Evolutionary conservation across 1,140 invertebrate species (phyloP).

Genomic region (Helicoverpa armigera): DNA sequence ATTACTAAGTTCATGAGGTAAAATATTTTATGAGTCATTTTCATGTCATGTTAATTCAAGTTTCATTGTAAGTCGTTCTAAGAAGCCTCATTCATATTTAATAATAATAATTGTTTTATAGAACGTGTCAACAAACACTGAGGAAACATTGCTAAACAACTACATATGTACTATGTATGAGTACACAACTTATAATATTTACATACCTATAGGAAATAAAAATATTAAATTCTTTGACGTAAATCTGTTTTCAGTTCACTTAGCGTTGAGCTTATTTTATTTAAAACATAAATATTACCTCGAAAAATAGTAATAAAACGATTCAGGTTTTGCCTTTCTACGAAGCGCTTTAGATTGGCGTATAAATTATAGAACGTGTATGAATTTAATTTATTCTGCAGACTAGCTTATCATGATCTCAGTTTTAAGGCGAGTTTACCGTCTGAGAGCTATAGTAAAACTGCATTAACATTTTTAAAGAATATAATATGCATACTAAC

Average conservation of each 20-base stretch:
- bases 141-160: constrained; percentile 57
- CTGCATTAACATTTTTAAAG: background rate
- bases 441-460: background rate
- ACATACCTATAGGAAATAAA: background rate
- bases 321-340: constrained; percentile 10
- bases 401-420: background rate
- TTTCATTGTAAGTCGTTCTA: constrained; percentile 69
- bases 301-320: constrained; percentile 18
- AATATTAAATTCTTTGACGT: constrained; percentile 1
- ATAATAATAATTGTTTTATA: constrained; percentile 73
- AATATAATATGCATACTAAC: background rate
- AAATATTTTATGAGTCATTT: constrained; percentile 49
- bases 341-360: background rate
- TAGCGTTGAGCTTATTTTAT: background rate
- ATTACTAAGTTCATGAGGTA: constrained; percentile 47
- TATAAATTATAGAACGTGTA: constrained; percentile 29
- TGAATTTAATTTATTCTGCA: constrained; percentile 22
- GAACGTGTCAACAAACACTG: constrained; percentile 57
- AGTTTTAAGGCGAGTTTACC: background rate
- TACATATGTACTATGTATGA: background rate
- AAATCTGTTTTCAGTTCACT: background rate
- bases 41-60: constrained; percentile 58
- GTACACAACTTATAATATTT: background rate
- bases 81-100: constrained; percentile 80
- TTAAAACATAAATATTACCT: background rate